phyloP scores from a whole-genome alignment of 1,140 invertebrate species.

The Drosophila willistoni region DNA sequence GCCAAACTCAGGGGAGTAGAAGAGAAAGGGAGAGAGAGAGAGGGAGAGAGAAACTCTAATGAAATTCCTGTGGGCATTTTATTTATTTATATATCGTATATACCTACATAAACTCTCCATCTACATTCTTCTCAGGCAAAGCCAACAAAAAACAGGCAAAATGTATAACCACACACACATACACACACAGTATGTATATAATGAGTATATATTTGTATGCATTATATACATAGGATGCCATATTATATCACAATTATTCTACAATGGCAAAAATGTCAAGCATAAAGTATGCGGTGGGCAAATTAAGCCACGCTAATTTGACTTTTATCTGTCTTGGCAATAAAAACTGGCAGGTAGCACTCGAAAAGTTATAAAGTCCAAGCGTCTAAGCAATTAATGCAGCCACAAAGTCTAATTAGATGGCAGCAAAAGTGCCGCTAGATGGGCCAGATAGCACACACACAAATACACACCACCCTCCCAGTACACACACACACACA shows the following conservation, averaged over 20 bases:
- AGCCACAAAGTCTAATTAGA: constrained; percentile 73
- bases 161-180: constrained; percentile 1
- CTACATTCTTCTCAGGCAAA: not conserved
- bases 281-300: constrained; percentile 17
- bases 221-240: not conserved
- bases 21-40: not conserved
- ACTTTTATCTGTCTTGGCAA: constrained; percentile 56
- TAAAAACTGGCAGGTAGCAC: constrained; percentile 51
- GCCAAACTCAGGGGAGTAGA: not conserved
- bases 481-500: constrained; percentile 5
- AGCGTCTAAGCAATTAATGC: constrained; percentile 65
- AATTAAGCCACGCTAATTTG: constrained; percentile 67
- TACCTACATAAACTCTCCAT: not conserved
- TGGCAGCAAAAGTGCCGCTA: constrained; percentile 60
- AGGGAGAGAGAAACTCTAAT: constrained; percentile 37
- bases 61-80: constrained; percentile 60
- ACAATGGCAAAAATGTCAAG: constrained; percentile 29
- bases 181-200: not conserved
- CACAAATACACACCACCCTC: constrained; percentile 26
- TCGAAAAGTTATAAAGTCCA: constrained; percentile 73
- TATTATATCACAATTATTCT: constrained; percentile 1
- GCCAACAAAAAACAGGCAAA: constrained; percentile 19
- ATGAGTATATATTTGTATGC: not conserved
- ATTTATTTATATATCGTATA: constrained; percentile 53
- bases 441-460: constrained; percentile 62